Evolutionary conservation across 2,888 invertebrate genomes (phyloP), one percentile per base, ranked within the genome.

Genomic region (Hartigia nigra): DNA sequence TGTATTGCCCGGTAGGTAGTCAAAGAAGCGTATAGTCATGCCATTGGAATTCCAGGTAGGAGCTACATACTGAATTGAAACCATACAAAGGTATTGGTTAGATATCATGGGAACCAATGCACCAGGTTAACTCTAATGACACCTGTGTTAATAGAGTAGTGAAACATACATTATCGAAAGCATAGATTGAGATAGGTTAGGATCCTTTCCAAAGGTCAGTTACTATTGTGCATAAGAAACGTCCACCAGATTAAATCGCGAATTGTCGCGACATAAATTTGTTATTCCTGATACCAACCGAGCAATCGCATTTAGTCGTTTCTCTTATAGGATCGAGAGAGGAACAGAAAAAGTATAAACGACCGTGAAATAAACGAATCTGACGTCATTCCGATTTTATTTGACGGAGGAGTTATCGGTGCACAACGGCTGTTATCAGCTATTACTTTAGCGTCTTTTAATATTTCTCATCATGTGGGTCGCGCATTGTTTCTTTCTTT

Each of bases 341-440:
- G 78, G 74, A 80, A 85, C 82, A 82, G 85, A 87, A 55, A 87
- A 85, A n/a, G n/a, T 85, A 87, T 81, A 86, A 87, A 85, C 83
- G 86, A 84, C 84, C 86, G 84, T 83, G 84, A 86, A 87, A 87
- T 82, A 81, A 86, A 77, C 82, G 23, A 55, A 23, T 23, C 55
- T 55, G 55, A 55, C 55, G 72, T 72, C 32, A 72, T 72, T 34
- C 14, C 31, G 31, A 72, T 72, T 72, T 31, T 32, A 31, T 75
- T 31, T 77, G 77, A 74, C 36, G 32, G 31, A 32, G 74, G 12
- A 74, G 81, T 85, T 85, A 85, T 85, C 85, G 83, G 83, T 70
- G 81, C 78, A 77, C 84, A 81, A 83, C 82, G 80, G 77, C 82
- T 80, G 86, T 86, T 86, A 86, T 84, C 83, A 83, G 81, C 85